Evolutionary conservation across 1,140 invertebrate species (phyloP).

Genomic region (Bombus pyrosoma): DNA sequence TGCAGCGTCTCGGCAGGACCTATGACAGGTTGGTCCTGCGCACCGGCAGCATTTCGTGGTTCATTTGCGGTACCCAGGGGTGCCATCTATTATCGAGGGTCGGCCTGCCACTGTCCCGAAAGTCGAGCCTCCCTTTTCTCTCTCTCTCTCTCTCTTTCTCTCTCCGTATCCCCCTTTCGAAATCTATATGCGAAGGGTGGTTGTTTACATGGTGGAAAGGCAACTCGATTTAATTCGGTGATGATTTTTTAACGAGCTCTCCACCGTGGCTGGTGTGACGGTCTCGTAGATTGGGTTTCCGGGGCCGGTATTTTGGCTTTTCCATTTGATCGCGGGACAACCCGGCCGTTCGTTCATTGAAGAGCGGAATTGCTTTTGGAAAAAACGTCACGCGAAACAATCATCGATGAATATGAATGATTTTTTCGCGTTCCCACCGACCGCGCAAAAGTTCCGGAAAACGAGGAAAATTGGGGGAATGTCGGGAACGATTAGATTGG

Average conservation of each 20-base stretch:
- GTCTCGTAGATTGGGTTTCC: conserved; percentile 51
- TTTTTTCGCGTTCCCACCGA: background rate
- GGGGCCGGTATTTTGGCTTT: conserved; percentile 3
- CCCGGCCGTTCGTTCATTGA: conserved; percentile 34
- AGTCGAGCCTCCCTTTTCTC: background rate
- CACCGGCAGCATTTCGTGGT: conserved; percentile 82
- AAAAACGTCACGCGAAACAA: conserved; percentile 23
- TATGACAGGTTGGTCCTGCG: conserved; percentile 82
- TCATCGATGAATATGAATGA: conserved; percentile 32
- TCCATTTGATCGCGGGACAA: conserved; percentile 15
- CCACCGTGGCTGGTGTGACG: conserved; percentile 44
- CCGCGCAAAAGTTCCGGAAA: background rate
- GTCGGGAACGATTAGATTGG: background rate
- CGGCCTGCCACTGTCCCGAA: conserved; percentile 57
- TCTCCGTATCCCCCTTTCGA: conserved; percentile 12
- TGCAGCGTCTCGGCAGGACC: conserved; percentile 69
- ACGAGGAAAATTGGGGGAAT: background rate
- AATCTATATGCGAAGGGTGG: conserved; percentile 69
- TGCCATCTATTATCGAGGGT: conserved; percentile 82
- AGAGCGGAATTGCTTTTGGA: conserved; percentile 39
- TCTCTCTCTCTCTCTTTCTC: background rate
- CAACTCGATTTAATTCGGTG: conserved; percentile 82
- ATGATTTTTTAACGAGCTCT: conserved; percentile 83
- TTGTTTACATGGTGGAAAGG: conserved; percentile 79
- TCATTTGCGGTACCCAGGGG: conserved; percentile 83